A percentile compares a stretch with the other conserved stretches of the same genome.
These are phyloP conservation scores for Aldrovandia affinis DNA, from an alignment of 2,797 vertebrate genomes.

Conservation along the genomic window DNA sequence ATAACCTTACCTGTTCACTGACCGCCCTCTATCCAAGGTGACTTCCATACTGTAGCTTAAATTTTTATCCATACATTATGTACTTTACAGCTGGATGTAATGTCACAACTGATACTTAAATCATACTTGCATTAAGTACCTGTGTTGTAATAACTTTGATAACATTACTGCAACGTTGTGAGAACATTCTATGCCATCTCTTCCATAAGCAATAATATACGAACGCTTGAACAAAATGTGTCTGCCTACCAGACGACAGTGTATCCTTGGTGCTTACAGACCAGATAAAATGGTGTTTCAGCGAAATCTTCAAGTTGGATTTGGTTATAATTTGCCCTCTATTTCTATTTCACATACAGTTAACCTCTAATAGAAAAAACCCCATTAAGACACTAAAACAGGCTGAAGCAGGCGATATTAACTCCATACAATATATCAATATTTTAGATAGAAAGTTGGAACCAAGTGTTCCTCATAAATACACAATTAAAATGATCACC, in stretches of 20 bases:
- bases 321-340: background rate
- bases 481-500: background rate
- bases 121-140: background rate
- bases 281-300: constrained; percentile 18
- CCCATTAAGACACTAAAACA: background rate
- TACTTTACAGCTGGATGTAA: background rate
- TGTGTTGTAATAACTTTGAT: background rate
- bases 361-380: constrained; percentile 17
- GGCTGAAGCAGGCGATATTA: background rate
- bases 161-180: background rate
- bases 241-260: background rate
- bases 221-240: background rate
- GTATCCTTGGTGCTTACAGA: constrained; percentile 16
- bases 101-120: background rate
- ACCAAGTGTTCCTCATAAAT: background rate
- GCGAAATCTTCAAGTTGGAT: constrained; percentile 1
- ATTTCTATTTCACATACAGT: constrained; percentile 24
- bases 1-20: constrained; percentile 6
- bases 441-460: background rate
- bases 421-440: background rate
- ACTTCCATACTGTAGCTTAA: background rate
- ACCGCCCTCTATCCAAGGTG: too few species aligned
- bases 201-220: background rate
- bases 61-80: background rate
- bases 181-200: constrained; percentile 14